These are phyloP conservation scores for cat (Felis catus) DNA, from an alignment of 2,113 vertebrate species.

Conservation along the genomic window F.catus_Fca126_mat1.0 CM031416.1:28639001-28639500, in stretches of 20 bases:
- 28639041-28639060: neutral
- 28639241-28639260: neutral
- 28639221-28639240: neutral
- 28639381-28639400: neutral
- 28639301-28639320: neutral
- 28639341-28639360: neutral
- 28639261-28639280: neutral
- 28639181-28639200: neutral
- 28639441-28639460: neutral
- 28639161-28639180: neutral
- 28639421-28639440: neutral
- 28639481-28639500: neutral
- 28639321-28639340: neutral
- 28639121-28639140: neutral
- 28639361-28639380: neutral
- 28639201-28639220: neutral
- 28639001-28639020: neutral
- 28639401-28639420: neutral
- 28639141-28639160: neutral
- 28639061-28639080: neutral
- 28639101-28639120: neutral
- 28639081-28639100: neutral
- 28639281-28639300: neutral
- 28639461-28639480: neutral
- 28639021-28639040: neutral